A percentile compares a stretch with the other conserved stretches of the same genome.
Evolutionary conservation across 2,797 vertebrate genomes (phyloP).

Genomic region (Microctenopoma steveboyesi): DNA sequence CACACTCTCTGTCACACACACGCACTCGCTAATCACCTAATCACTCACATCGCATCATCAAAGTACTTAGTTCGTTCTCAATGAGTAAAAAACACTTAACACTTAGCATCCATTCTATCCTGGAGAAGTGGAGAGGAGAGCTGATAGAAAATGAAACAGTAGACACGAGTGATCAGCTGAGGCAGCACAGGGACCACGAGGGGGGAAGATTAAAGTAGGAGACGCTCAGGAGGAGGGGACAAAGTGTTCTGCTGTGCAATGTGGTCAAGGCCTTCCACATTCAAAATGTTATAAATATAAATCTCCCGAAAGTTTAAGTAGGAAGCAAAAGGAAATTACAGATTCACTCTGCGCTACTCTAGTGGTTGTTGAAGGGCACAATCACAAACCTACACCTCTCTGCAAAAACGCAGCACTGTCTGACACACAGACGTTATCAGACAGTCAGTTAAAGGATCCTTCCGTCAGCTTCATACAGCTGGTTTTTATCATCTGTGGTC

Average conservation of each 20-base stretch:
- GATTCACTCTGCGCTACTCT: conserved; percentile 12
- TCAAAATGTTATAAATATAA: conserved; percentile 40
- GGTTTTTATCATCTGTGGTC: neutral
- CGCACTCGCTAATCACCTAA: conserved; percentile 46
- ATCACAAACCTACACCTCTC: conserved; percentile 14
- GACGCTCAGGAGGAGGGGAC: conserved; percentile 27
- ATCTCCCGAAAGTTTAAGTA: conserved; percentile 30
- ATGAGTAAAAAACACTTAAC: conserved; percentile 48
- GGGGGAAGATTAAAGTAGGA: conserved; percentile 34
- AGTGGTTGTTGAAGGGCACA: conserved; percentile 25
- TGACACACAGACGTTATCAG: neutral
- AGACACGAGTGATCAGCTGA: conserved; percentile 22
- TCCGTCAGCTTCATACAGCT: conserved; percentile 15
- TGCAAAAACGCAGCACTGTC: too few relatives aligned
- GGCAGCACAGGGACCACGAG: conserved; percentile 24
- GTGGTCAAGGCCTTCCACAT: conserved; percentile 25
- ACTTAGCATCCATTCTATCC: conserved; percentile 36
- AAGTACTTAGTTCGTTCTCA: conserved; percentile 47
- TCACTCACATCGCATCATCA: conserved; percentile 44
- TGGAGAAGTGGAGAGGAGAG: conserved; percentile 10
- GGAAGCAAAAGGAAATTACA: conserved; percentile 26
- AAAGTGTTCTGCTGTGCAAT: conserved; percentile 32
- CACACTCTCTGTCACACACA: conserved; percentile 10
- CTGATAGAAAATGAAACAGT: conserved; percentile 15
- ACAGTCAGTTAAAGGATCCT: conserved; percentile 25